Conservation (phyloP, 2,113 vertebrate genomes). For the Varanus salvator region DNA sequence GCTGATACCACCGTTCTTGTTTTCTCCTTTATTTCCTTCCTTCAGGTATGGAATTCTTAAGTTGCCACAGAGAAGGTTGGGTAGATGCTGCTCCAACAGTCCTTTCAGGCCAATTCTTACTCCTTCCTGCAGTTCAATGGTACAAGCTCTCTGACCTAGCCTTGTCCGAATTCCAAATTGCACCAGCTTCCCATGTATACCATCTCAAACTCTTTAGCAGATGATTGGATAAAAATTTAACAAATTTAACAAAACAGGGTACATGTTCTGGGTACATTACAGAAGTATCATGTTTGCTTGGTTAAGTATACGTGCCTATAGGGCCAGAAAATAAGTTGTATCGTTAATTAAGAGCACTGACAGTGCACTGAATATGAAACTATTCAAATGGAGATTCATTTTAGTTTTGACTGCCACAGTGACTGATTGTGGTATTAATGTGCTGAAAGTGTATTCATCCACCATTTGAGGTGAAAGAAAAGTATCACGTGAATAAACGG, state of each 20-base stretch:
- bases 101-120: too few species aligned
- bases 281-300: not conserved
- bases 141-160: too few species aligned
- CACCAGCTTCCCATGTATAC: not conserved
- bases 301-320: not conserved
- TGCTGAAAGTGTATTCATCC: not conserved
- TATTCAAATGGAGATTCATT: not conserved
- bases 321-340: not conserved
- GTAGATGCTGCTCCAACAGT: too few species aligned
- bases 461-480: not conserved
- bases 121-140: too few species aligned
- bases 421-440: not conserved
- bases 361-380: not conserved
- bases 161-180: too few species aligned
- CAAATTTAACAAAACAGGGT: not conserved
- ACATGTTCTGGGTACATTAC: not conserved
- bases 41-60: too few species aligned
- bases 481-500: not conserved
- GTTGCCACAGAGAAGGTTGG: too few species aligned
- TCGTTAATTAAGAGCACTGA: not conserved
- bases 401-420: conserved; percentile 5
- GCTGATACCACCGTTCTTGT: too few species aligned
- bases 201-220: not conserved
- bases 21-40: too few species aligned
- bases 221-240: not conserved